phyloP scores from a whole-genome alignment of 1,140 invertebrate genomes.

The Drosophila baimaii region DNA sequence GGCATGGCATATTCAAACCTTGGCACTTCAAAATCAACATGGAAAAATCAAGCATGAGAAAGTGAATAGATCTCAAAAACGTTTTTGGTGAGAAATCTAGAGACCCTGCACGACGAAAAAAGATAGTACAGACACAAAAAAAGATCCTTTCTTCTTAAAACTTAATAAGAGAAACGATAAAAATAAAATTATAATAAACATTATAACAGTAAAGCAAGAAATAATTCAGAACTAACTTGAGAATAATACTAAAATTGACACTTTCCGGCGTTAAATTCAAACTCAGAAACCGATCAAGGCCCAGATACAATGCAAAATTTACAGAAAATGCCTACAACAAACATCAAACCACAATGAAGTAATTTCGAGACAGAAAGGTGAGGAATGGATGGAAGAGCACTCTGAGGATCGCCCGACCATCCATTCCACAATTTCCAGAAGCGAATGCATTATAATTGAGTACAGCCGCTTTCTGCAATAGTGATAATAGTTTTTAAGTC shows the following conservation, averaged over 20 bases:
- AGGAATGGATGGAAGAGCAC: not conserved
- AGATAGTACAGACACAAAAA: conserved; percentile 22
- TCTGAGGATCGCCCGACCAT: not conserved
- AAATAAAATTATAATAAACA: conserved; percentile 17
- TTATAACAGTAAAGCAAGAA: conserved; percentile 26
- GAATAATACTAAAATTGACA: conserved; percentile 34
- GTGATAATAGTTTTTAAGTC: conserved; percentile 84
- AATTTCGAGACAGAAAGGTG: conserved; percentile 41
- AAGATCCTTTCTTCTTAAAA: conserved; percentile 82
- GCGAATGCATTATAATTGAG: conserved; percentile 58
- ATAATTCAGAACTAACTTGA: conserved; percentile 38
- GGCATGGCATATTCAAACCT: conserved; percentile 59
- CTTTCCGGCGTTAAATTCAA: conserved; percentile 66
- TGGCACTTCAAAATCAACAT: conserved; percentile 34
- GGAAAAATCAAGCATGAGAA: conserved; percentile 42
- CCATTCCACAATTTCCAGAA: conserved; percentile 17
- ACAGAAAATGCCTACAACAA: conserved; percentile 70
- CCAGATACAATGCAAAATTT: conserved; percentile 44
- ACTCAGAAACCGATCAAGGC: conserved; percentile 13
- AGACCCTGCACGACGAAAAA: conserved; percentile 35
- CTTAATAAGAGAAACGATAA: conserved; percentile 41
- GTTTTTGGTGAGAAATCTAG: conserved; percentile 53
- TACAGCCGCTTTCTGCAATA: conserved; percentile 84
- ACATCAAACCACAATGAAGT: conserved; percentile 58
- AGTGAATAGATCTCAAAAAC: conserved; percentile 47